Percentiles rank a stretch among this genome's conserved stretches.
phyloP scores from a whole-genome alignment of 2,797 vertebrate genomes.

The Bovichtus diacanthus region DNA sequence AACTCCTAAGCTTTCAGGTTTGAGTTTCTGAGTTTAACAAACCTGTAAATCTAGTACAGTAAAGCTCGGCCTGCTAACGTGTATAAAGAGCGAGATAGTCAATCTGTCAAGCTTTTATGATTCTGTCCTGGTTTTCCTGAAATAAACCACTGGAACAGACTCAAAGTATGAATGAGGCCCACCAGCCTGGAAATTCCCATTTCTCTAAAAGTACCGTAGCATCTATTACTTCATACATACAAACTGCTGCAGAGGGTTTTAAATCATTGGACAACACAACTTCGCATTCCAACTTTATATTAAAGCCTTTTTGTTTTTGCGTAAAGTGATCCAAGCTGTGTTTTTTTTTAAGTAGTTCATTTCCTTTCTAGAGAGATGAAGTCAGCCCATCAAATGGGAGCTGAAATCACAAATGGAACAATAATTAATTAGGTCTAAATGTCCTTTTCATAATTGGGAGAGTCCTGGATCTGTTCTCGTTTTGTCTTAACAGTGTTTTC shows the following conservation, averaged over 20 bases:
- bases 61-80: conserved; percentile 3
- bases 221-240: neutral
- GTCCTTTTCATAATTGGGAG: conserved; percentile 41
- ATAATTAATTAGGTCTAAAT: conserved; percentile 54
- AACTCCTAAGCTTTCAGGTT: neutral
- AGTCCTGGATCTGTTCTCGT: conserved; percentile 15
- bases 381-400: conserved; percentile 27
- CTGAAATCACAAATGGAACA: conserved; percentile 33
- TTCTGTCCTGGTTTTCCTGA: conserved; percentile 14
- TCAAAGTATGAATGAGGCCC: conserved; percentile 6
- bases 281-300: neutral
- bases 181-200: conserved; percentile 13
- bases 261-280: neutral
- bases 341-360: conserved; percentile 19
- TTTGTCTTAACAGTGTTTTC: conserved; percentile 5
- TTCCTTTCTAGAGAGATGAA: conserved; percentile 27
- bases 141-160: conserved; percentile 28
- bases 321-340: conserved; percentile 1
- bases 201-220: neutral
- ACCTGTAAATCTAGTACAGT: neutral
- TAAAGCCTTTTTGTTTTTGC: neutral
- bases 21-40: neutral
- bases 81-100: neutral
- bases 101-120: neutral
- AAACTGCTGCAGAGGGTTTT: neutral